These are phyloP conservation scores for Cryptocephalus moraei DNA, from an alignment of 2,888 invertebrate genomes.

Conservation along the genomic window DNA sequence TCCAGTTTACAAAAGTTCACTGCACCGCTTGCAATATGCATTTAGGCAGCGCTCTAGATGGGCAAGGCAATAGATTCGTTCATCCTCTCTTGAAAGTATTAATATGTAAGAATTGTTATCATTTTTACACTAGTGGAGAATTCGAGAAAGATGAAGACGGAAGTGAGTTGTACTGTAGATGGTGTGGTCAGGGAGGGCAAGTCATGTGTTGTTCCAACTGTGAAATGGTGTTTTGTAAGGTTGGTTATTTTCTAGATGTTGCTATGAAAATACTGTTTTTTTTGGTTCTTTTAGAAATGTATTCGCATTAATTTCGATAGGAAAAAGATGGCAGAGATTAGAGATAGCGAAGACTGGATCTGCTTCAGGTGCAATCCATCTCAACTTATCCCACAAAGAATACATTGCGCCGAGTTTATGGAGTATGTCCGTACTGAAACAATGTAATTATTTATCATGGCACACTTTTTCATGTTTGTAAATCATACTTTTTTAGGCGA, in stretches of 20 bases:
- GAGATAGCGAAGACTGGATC: constrained; percentile 69
- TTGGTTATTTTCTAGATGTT: constrained; percentile 25
- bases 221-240: constrained; percentile 62
- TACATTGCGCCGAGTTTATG: constrained; percentile 61
- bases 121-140: constrained; percentile 71
- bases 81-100: constrained; percentile 66
- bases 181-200: constrained; percentile 66
- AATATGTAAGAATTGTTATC: constrained; percentile 60
- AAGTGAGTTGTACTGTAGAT: constrained; percentile 71
- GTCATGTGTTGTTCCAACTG: constrained; percentile 72
- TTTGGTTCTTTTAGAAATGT: constrained; percentile 50
- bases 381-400: constrained; percentile 54
- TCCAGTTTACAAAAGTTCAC: constrained; percentile 53
- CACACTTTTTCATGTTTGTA: background rate
- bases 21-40: constrained; percentile 68
- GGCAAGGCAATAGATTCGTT: constrained; percentile 53
- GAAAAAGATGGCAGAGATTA: constrained; percentile 57
- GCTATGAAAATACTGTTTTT: background rate
- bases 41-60: constrained; percentile 58
- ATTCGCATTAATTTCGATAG: constrained; percentile 61
- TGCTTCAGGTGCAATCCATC: constrained; percentile 65
- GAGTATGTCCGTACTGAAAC: constrained; percentile 56
- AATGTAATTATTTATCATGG: constrained; percentile 32
- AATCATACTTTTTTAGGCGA: constrained; percentile 31
- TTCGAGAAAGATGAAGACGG: constrained; percentile 78